phyloP scores from a whole-genome alignment of 2,797 vertebrate genomes.

The Telmatherina bonti region DNA sequence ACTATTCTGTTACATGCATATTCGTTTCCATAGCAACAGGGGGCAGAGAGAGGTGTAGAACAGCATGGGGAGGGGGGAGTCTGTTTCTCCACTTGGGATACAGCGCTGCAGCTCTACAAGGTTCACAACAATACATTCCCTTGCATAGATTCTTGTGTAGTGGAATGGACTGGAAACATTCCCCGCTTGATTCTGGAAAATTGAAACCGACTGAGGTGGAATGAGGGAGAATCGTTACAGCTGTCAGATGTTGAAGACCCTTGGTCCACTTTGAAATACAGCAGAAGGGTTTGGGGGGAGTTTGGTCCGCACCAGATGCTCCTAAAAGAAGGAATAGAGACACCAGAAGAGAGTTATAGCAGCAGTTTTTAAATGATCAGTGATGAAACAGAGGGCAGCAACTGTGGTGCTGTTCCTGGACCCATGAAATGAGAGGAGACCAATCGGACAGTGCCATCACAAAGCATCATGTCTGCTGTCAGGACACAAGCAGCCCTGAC shows the following conservation, averaged over 20 bases:
- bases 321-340: constrained; percentile 72
- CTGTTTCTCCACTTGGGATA: constrained; percentile 32
- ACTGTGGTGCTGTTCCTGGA: constrained; percentile 18
- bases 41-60: constrained; percentile 31
- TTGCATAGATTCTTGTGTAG: constrained; percentile 84
- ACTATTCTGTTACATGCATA: constrained; percentile 76
- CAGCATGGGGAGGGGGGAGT: neutral
- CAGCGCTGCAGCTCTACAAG: constrained; percentile 39
- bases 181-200: constrained; percentile 42
- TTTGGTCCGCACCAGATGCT: constrained; percentile 89
- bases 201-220: constrained; percentile 39
- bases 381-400: constrained; percentile 26
- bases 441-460: constrained; percentile 36
- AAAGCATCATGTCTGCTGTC: constrained; percentile 64
- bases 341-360: neutral
- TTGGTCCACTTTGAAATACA: constrained; percentile 90
- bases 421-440: constrained; percentile 65
- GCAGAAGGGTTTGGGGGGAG: constrained; percentile 92
- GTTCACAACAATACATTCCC: constrained; percentile 55
- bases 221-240: constrained; percentile 20
- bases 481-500: constrained; percentile 16
- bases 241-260: constrained; percentile 90
- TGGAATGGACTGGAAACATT: constrained; percentile 67
- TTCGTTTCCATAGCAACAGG: constrained; percentile 60
- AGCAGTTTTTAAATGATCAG: constrained; percentile 22